Evolutionary conservation across 1,140 invertebrate species (phyloP).

Genomic region (Meteorus sp.): DNA sequence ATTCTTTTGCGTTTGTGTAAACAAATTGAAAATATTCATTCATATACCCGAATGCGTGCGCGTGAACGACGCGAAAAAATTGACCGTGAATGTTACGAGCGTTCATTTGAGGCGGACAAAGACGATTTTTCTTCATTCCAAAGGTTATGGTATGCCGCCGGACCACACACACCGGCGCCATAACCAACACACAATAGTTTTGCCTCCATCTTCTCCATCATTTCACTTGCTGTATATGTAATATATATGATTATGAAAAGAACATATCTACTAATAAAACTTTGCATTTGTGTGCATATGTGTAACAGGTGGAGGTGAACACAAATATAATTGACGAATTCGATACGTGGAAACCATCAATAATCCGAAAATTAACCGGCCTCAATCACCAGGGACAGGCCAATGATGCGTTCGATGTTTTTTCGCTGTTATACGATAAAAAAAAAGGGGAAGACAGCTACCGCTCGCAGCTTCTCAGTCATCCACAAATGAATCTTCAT

Average conservation of each 20-base stretch:
- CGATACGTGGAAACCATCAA: constrained; percentile 57
- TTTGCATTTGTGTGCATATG: too few relatives aligned
- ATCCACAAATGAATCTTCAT: too few relatives aligned
- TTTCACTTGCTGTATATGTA: too few relatives aligned
- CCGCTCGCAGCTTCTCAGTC: too few relatives aligned
- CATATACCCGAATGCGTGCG: background rate
- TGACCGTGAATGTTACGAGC: constrained; percentile 1
- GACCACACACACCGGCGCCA: constrained; percentile 52
- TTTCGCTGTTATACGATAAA: too few relatives aligned
- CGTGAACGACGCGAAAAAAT: constrained; percentile 14
- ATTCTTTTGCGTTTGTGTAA: background rate
- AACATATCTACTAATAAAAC: too few relatives aligned
- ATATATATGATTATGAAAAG: too few relatives aligned
- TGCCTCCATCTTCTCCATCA: too few relatives aligned
- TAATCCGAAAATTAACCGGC: constrained; percentile 58
- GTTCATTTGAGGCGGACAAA: constrained; percentile 3
- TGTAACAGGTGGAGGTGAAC: too few relatives aligned
- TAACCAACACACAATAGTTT: constrained; percentile 39
- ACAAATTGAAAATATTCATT: too few relatives aligned
- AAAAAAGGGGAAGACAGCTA: too few relatives aligned
- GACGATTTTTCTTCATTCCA: constrained; percentile 39
- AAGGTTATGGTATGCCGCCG: constrained; percentile 39
- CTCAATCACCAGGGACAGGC: constrained; percentile 53
- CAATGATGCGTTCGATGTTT: constrained; percentile 49
- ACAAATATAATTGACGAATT: too few relatives aligned